Base-by-base conservation (phyloP, 1,140 invertebrate species). In the Conopomorpha cramerella region DNA sequence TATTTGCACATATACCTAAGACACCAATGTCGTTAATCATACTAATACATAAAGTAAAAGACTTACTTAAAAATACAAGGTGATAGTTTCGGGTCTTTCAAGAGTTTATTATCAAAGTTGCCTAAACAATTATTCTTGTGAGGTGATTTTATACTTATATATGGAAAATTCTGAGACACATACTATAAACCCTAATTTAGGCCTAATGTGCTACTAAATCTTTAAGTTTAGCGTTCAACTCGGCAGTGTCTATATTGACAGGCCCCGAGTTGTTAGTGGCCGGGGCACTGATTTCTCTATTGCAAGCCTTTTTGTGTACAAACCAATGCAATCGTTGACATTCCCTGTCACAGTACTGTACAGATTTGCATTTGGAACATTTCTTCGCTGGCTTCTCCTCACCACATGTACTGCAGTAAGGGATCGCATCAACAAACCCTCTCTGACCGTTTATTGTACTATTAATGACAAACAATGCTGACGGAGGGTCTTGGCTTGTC, bases 321-420 rank as follows among this genome's bases (percentile, higher is more conserved):
- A 91, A 89, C 96, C 96, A 99, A 73, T 99, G 95, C 4, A 97
- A 72, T 49, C 92, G 86, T 68, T 99, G 96, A 70, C 97, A 99
- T 50, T 90, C 86, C 44, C 91, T 81, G 63, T 96, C 89, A 77
- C 97, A 99, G 64, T 99, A 99, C 49, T 90, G 85, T 8, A 94
- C 92, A 36, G 85, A 84, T 82, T 96, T 96, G 71, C 96, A 99
- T 60, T 91, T 92, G n/a, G 92, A 89, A 72, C 96, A 99, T 67
- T 95, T 94, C 59, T 96, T 97, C 6, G 84, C 81, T 4, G 92
- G 90, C 48, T 91, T 90, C 38, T 93, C 87, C 54, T 95, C 89
- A 0, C 90, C 89, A 71, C 96, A 99, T 1, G 94, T 92, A 16
- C 84, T 82, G 71, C 96, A 99, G 34, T 84, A 83, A 16, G 84